Conservation (phyloP, 1,140 invertebrate genomes). For the Drosophila bifasciata region DNA sequence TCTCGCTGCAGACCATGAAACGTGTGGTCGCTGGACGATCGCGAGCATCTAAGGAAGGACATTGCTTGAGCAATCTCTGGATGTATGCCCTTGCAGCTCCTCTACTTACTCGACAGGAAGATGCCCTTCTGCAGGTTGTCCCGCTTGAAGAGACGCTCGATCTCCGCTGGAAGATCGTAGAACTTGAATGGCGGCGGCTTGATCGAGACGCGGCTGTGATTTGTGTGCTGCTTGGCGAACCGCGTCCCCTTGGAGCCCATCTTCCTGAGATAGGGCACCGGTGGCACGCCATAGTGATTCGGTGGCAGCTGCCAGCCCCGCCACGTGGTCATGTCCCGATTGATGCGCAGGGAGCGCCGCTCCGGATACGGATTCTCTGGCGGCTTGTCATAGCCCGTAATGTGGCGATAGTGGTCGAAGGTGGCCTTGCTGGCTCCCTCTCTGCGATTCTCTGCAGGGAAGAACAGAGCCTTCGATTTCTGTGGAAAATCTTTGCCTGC, state of each 20-base stretch:
- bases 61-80: background rate
- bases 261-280: constrained; percentile 33
- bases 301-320: constrained; percentile 62
- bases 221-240: constrained; percentile 52
- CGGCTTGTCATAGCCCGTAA: constrained; percentile 50
- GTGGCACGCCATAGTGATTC: constrained; percentile 62
- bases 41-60: constrained; percentile 62
- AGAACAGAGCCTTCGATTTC: background rate
- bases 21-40: constrained; percentile 51
- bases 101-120: constrained; percentile 66
- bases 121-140: constrained; percentile 67
- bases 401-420: constrained; percentile 49
- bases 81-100: no score
- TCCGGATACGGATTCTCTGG: constrained; percentile 40
- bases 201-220: constrained; percentile 44
- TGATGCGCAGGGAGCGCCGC: constrained; percentile 22
- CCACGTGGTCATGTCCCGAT: constrained; percentile 53
- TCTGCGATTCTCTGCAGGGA: constrained; percentile 39
- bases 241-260: constrained; percentile 57
- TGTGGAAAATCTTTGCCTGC: no score
- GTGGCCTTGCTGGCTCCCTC: constrained; percentile 46
- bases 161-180: constrained; percentile 55
- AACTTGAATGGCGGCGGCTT: constrained; percentile 50
- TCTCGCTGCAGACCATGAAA: constrained; percentile 43
- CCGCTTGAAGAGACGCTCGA: constrained; percentile 44